Conservation (phyloP, 2,888 invertebrate genomes). For the Osedax frankpressi region DNA sequence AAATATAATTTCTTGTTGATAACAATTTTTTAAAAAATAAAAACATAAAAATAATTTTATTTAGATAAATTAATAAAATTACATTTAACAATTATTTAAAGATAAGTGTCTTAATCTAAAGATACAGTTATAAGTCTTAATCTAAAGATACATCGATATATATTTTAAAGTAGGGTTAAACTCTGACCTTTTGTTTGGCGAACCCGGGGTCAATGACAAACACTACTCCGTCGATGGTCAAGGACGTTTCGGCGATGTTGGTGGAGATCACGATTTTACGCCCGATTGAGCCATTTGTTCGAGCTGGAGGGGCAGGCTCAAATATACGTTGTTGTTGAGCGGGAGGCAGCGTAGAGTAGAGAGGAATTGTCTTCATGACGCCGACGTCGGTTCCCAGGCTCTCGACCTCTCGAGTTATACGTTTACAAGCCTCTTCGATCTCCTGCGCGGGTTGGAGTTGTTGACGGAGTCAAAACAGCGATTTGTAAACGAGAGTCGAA, state of each 20-base stretch:
- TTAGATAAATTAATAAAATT: too few relatives aligned
- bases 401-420: conserved; percentile 87
- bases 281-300: conserved; percentile 75
- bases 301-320: conserved; percentile 82
- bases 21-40: too few relatives aligned
- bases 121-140: background rate
- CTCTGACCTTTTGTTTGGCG: conserved; percentile 84
- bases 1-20: too few relatives aligned
- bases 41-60: too few relatives aligned
- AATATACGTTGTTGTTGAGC: conserved; percentile 93
- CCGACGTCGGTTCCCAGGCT: conserved; percentile 91
- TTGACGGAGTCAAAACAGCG: too few relatives aligned
- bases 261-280: conserved; percentile 91
- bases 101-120: background rate
- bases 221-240: conserved; percentile 97
- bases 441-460: too few relatives aligned
- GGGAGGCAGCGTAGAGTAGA: conserved; percentile 95
- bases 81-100: background rate
- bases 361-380: conserved; percentile 89
- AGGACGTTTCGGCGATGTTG: conserved; percentile 95
- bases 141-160: background rate
- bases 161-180: background rate
- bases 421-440: conserved; percentile 96
- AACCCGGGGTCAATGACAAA: conserved; percentile 99
- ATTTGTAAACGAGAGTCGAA: too few relatives aligned